These are phyloP conservation scores for Amblyraja radiata DNA, from an alignment of 2,797 vertebrate genomes.

Conservation along the genomic window DNA sequence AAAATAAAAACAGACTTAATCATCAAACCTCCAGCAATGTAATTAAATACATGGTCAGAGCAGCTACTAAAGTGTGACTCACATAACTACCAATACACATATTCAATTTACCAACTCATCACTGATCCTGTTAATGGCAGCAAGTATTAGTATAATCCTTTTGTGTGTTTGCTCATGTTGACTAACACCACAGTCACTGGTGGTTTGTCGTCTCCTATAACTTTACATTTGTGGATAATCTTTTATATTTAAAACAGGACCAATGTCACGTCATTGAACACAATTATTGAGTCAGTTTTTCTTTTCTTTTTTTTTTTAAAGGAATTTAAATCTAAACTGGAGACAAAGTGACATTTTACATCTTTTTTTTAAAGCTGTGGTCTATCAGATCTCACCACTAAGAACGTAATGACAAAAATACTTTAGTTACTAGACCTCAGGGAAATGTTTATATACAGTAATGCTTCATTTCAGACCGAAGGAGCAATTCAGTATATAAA, in stretches of 20 bases:
- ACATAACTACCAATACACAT: constrained; percentile 36
- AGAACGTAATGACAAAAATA: constrained; percentile 26
- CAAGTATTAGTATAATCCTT: constrained; percentile 35
- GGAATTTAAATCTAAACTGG: constrained; percentile 29
- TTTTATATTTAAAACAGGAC: constrained; percentile 21
- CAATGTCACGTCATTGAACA: constrained; percentile 25
- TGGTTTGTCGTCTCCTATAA: constrained; percentile 8
- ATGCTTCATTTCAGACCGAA: constrained; percentile 33
- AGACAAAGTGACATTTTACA: constrained; percentile 34
- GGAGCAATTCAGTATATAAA: constrained; percentile 37
- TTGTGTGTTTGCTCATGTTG: constrained; percentile 16
- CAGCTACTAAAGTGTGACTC: constrained; percentile 52
- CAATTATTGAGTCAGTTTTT: constrained; percentile 29
- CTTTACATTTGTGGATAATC: background rate
- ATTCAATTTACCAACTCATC: constrained; percentile 37
- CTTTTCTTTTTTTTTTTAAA: no score
- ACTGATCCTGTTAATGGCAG: constrained; percentile 37
- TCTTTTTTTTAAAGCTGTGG: constrained; percentile 32
- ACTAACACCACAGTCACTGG: background rate
- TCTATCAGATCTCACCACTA: constrained; percentile 30
- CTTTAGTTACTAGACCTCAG: constrained; percentile 21
- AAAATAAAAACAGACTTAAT: constrained; percentile 72
- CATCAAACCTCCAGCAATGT: constrained; percentile 76
- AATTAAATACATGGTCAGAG: constrained; percentile 77
- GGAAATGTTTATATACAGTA: constrained; percentile 33